Evolutionary conservation across 2,113 vertebrate species (phyloP).

Genomic region (Fregetta grallaria): DNA sequence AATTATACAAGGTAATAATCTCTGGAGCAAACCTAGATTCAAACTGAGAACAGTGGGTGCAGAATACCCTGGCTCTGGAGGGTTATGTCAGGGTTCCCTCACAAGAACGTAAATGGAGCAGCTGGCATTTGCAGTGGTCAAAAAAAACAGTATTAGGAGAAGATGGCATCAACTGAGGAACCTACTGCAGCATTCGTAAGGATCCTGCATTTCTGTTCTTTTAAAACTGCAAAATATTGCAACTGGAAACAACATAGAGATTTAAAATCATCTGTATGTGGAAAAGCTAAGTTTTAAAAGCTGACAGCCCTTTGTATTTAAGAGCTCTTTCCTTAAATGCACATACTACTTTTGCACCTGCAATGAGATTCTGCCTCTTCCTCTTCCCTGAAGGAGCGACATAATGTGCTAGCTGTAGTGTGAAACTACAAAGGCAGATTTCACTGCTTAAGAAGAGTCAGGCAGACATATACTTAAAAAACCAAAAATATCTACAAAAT

Average conservation of each 20-base stretch:
- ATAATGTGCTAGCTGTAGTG: neutral
- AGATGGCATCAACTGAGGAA: neutral
- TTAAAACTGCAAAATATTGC: neutral
- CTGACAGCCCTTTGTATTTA: neutral
- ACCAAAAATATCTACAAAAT: neutral
- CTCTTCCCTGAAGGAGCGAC: neutral
- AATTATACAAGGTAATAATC: neutral
- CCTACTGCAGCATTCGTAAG: neutral
- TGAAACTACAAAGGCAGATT: neutral
- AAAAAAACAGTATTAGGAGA: neutral
- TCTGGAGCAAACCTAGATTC: neutral
- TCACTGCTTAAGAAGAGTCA: neutral
- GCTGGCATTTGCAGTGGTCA: neutral
- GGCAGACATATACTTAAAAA: neutral
- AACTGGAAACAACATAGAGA: neutral
- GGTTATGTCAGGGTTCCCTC: neutral
- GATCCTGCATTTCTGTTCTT: neutral
- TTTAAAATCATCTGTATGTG: neutral
- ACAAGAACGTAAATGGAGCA: neutral
- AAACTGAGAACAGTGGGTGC: neutral
- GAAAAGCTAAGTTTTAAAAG: neutral
- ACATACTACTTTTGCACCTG: neutral
- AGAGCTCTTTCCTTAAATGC: neutral
- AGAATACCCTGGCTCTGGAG: neutral
- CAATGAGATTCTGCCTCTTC: neutral